These are phyloP conservation scores for Hermaeophaga mercurialis DNA, from an alignment of 2,888 invertebrate genomes.

Conservation along the genomic window DNA sequence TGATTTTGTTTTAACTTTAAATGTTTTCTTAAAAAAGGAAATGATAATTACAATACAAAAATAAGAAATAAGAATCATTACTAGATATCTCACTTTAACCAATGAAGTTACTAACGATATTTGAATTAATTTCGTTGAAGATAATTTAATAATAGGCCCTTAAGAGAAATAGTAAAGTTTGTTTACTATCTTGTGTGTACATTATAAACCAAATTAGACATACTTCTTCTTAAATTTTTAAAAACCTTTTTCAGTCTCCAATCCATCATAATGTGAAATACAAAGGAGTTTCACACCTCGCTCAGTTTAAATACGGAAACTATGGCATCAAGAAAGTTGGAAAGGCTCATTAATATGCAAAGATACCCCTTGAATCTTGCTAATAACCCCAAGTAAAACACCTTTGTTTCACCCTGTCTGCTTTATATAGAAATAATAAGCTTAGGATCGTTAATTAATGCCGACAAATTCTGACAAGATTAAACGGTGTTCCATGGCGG, in stretches of 20 bases:
- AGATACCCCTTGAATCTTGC: slow-evolving; percentile 14
- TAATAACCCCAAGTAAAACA: slow-evolving; percentile 24
- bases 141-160: too few relatives aligned
- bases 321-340: slow-evolving; percentile 16
- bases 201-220: too few relatives aligned
- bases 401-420: slow-evolving; percentile 22
- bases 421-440: slow-evolving; percentile 38
- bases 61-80: too few relatives aligned
- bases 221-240: too few relatives aligned
- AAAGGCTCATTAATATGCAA: slow-evolving; percentile 24
- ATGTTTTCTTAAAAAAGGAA: background rate
- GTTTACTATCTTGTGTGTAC: too few relatives aligned
- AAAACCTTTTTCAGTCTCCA: too few relatives aligned
- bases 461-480: slow-evolving; percentile 46
- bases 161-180: too few relatives aligned
- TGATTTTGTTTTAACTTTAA: slow-evolving; percentile 2
- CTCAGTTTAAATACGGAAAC: slow-evolving; percentile 5
- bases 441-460: slow-evolving; percentile 42
- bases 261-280: too few relatives aligned
- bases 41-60: too few relatives aligned
- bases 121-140: too few relatives aligned
- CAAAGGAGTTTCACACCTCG: background rate
- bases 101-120: too few relatives aligned
- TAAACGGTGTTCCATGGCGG: slow-evolving; percentile 42
- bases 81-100: too few relatives aligned